A percentile compares a stretch with the other conserved stretches of the same genome.
Conservation (phyloP, 2,797 vertebrate genomes). For the Distichodus sexfasciatus region DNA sequence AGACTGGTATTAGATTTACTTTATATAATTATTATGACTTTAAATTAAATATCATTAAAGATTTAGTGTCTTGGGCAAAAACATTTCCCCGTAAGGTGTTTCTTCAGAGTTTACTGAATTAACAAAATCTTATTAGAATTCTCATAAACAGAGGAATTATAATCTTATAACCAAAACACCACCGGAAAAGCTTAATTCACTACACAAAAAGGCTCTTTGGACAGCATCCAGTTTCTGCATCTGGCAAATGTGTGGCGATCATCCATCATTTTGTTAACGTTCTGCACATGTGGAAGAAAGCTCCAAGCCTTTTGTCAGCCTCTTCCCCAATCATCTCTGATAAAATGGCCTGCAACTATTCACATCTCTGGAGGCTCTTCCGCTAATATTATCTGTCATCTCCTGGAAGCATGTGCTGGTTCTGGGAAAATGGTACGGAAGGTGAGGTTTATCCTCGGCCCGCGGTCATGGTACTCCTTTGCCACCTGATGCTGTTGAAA, state of each 20-base stretch:
- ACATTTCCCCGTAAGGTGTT: no score
- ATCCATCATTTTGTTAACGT: neutral
- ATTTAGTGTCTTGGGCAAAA: no score
- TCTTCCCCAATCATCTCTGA: neutral
- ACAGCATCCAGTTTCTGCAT: neutral
- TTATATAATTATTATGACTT: no score
- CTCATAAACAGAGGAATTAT: neutral
- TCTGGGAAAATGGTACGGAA: constrained; percentile 85
- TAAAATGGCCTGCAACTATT: neutral
- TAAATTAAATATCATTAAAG: no score
- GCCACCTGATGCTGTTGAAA: constrained; percentile 87
- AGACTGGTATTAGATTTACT: no score
- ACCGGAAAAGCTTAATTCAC: neutral
- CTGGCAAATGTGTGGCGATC: neutral
- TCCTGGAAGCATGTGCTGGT: constrained; percentile 33
- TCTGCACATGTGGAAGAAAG: neutral
- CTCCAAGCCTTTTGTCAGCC: neutral
- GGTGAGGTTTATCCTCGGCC: constrained; percentile 89
- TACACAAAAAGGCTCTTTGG: neutral
- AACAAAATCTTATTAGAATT: no score
- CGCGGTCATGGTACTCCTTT: constrained; percentile 92
- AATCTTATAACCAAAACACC: neutral
- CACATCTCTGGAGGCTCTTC: neutral
- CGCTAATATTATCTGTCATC: constrained; percentile 20
- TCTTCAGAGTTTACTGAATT: no score